Percentiles rank a stretch among this genome's conserved stretches.
Conservation (phyloP, 2,888 invertebrate genomes). For the Saturnia japonica region DNA sequence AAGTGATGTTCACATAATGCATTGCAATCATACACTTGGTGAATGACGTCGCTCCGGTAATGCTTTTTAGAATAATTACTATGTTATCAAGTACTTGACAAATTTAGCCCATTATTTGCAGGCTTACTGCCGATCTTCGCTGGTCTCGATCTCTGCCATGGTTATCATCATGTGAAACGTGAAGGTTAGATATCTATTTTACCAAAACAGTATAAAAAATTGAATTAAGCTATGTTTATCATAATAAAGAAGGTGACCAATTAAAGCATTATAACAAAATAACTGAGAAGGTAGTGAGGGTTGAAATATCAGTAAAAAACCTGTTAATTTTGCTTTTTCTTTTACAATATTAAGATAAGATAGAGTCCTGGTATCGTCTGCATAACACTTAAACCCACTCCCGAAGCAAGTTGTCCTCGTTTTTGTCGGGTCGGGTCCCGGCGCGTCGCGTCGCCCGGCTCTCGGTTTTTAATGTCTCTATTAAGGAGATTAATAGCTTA, state of each 20-base stretch:
- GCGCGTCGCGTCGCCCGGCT: slow-evolving; percentile 45
- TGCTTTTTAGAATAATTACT: no score
- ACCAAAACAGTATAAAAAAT: background rate
- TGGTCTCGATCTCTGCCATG: background rate
- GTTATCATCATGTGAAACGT: background rate
- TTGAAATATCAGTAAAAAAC: background rate
- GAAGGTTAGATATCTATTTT: background rate
- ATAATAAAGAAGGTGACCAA: background rate
- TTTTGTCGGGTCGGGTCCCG: background rate
- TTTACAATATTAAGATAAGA: background rate
- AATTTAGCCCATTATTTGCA: no score
- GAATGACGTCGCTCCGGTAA: no score
- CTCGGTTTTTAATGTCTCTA: slow-evolving; percentile 77
- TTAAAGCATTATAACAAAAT: background rate
- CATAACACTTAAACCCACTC: slow-evolving; percentile 13
- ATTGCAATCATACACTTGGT: no score
- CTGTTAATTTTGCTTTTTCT: background rate
- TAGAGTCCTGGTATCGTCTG: slow-evolving; percentile 1
- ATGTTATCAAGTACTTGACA: no score
- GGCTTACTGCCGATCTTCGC: background rate
- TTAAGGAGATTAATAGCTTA: slow-evolving; percentile 77
- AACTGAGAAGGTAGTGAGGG: background rate
- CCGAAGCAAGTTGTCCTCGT: background rate
- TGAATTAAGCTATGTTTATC: background rate
- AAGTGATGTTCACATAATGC: no score